Base-by-base conservation (phyloP, 2,888 invertebrate genomes). In the Ellobium chinense region DNA sequence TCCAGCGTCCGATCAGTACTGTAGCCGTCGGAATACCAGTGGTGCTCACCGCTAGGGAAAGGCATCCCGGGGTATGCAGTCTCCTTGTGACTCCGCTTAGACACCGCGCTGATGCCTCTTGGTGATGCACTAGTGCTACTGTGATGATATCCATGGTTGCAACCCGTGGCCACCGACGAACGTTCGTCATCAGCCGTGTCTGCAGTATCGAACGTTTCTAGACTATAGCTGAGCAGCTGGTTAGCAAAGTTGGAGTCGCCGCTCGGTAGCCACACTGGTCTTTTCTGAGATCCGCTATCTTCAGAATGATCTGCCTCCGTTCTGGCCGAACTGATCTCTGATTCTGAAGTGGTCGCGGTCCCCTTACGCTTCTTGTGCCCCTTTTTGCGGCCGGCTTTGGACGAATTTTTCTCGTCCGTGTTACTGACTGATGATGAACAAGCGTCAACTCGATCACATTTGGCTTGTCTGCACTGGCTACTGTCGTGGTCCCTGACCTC, bases 21-120 rank as follows among this genome's bases (percentile, higher is more conserved):
- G 78, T 87, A 87, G 4, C 87, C 87, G 65, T 88, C 88, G 0
- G 86, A 87, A 70, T 86, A 85, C 85, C 88, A 88, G 2, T 87
- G 76, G 27, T 77, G 79, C 12, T 82, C 78, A n/a, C 76, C 78
- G 27, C 9, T 12, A 3, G 12, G 9, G 21, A 5, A 12, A 3
- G n/a, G 7, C 5, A 14, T 7, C n/a, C 60, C 60, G 21, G 60
- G 60, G 9, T 5, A 7, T 18, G 24, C 5, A n/a, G n/a, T n/a
- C n/a, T n/a, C n/a, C 36, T 46, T 31, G 24, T 74, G 12, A 18
- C n/a, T n/a, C 24, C 12, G 18, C 0, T 46, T 34, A 5, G 37
- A n/a, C 1, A 21, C 12, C 27, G 75, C 39, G 24, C n/a, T 21
- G 0, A 37, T 14, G 9, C 14, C 36, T 14, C 46, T 9, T 5